Base-by-base conservation (phyloP, 2,113 vertebrate species). In the Grammomys dolichurus region DNA sequence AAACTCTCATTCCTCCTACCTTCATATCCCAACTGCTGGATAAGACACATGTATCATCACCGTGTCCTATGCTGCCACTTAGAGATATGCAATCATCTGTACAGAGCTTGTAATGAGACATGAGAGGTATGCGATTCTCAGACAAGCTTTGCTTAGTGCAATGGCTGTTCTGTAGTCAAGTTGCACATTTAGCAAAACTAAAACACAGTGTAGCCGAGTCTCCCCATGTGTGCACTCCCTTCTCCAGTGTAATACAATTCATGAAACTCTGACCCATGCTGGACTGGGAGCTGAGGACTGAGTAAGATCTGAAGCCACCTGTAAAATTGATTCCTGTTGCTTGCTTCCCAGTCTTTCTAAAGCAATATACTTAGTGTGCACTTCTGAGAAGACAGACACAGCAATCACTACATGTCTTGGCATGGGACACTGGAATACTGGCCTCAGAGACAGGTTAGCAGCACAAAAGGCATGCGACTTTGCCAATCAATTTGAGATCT, bases 401-500 rank as follows among this genome's bases (percentile, higher is more conserved):
- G n/a, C 40, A 69, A 31, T 90, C 48, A 58, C 58, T 87, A 80
- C 0, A 70, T 40, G 72, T 95, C 54, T 90, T 86, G 80, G 70
- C 84, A 88, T 17, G 92, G 92, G 72, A 86, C 90, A 94, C 80
- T 46, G 87, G 92, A 88, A 94, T 81, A 88, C 12, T 73, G 89
- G 92, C 73, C 93, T 97, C 70, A 88, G 80, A 96, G 86, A 93
- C 77, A 95, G 89, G 94, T 96, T 95, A 95, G 96, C 97, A 95
- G 91, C 90, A 97, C 77, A 80, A 65, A 89, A 95, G 89, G 87
- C 96, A 98, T 97, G 97, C 96, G 88, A 73, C 51, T 93, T 80
- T 73, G 93, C 87, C 69, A 85, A 91, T 90, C 95, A 97, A 69
- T 87, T 95, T 95, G 94, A 97, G 98, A 85, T 77, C 97, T 97